phyloP scores from a whole-genome alignment of 2,113 vertebrate genomes.

The Excalfactoria chinensis region DNA sequence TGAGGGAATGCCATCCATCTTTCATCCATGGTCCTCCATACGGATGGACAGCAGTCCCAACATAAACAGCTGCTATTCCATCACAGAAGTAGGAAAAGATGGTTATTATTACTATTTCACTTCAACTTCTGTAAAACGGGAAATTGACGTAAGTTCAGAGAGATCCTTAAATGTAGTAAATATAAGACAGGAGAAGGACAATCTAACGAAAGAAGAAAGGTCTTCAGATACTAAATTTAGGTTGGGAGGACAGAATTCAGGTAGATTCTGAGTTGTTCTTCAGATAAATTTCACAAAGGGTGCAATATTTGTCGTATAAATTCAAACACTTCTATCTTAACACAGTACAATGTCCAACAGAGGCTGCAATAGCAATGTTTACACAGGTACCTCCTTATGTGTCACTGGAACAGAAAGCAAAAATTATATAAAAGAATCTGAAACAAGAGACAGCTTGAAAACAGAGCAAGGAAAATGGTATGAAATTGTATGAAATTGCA shows the following conservation, averaged over 20 bases:
- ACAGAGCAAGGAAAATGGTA: constrained; percentile 10
- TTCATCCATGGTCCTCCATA: background rate
- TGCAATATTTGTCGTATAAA: background rate
- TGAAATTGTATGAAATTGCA: constrained; percentile 30
- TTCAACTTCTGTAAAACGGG: background rate
- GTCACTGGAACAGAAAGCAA: background rate
- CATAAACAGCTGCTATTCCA: background rate
- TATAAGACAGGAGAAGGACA: background rate
- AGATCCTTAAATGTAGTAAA: background rate
- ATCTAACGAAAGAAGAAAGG: background rate
- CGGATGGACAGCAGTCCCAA: background rate
- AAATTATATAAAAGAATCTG: background rate
- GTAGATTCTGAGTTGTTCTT: background rate
- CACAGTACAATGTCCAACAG: background rate
- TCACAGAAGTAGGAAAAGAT: background rate
- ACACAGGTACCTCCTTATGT: background rate
- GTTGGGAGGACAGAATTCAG: background rate
- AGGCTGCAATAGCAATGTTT: background rate
- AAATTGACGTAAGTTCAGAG: background rate
- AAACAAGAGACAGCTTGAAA: constrained; percentile 1
- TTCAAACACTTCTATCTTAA: constrained; percentile 13
- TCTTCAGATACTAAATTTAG: background rate
- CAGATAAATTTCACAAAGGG: background rate
- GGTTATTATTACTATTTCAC: background rate
- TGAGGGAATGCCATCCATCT: background rate